Evolutionary conservation across 2,113 vertebrate genomes (phyloP), one percentile per base, ranked within the genome.

Genomic region (Oreochromis spilurus): DNA sequence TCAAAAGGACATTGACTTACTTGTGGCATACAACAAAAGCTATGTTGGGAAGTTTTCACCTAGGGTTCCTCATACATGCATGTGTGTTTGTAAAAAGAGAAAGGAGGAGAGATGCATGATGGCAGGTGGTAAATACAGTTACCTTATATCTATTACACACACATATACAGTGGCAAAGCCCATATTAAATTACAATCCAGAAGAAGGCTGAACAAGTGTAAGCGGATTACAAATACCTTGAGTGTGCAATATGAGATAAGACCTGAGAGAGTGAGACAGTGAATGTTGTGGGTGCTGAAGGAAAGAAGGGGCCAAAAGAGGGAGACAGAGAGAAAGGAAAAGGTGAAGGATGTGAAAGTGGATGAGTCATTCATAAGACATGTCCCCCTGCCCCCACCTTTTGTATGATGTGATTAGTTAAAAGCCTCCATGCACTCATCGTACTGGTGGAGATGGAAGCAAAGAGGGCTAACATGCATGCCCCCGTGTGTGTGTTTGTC

Each of bases 151-250:
- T 82, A 52, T 90, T 87, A 79, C 86, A 89, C 52, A 79, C 40
- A 79, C 45, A 91, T 54, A 87, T 14, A 52, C n/a, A 19, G 7
- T 84, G 85, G 43, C 67, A 85, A 3, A 53, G 82, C 79, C 87
- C 77, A 79, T 87, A 90, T 90, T 92, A 89, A 87, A 85, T 93
- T 93, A 86, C 92, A 92, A 89, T 91, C 88, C 90, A 91, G 89
- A 94, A 88, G 89, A 86, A 85, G 89, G 81, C 55, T 84, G 92
- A 90, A 93, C 94, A 93, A 81, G 89, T 87, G 77, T 93, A 95
- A 95, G 93, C 83, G 40, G 94, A 95, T 95, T 95, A 94, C 67
- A 91, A 94, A 93, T 89, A 91, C 84, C 88, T 92, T 91, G 90
- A 93, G 92, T 93, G 87, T 88, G 92, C 90, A 94, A 87, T 87